A percentile compares a stretch with the other conserved stretches of the same genome.
Conservation (phyloP, 1,140 invertebrate genomes). For the Leptinotarsa lineolata region DNA sequence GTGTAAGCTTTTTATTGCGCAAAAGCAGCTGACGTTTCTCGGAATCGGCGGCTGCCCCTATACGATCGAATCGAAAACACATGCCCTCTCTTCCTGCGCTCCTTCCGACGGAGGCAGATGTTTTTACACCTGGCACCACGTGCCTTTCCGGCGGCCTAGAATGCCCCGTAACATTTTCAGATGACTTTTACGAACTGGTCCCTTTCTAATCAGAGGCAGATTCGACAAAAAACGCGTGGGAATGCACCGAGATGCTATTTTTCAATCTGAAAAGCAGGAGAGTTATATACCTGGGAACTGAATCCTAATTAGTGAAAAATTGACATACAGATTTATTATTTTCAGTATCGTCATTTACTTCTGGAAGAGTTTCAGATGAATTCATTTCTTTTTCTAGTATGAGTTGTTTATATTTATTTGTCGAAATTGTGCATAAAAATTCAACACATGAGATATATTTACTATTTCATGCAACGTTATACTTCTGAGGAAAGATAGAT, state of each 20-base stretch:
- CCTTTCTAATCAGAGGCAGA: neutral
- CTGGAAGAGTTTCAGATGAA: too few species aligned
- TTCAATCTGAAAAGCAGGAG: too few species aligned
- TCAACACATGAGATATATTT: too few species aligned
- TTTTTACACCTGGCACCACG: slow-evolving; percentile 15
- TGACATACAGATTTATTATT: too few species aligned
- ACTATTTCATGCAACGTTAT: too few species aligned
- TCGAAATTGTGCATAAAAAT: too few species aligned
- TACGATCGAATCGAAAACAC: slow-evolving; percentile 1
- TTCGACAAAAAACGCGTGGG: neutral
- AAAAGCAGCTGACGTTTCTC: slow-evolving; percentile 15
- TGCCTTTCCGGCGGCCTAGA: slow-evolving; percentile 2
- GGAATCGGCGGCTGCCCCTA: slow-evolving; percentile 6
- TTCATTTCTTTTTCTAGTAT: too few species aligned
- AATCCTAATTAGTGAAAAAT: too few species aligned
- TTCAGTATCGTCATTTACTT: too few species aligned
- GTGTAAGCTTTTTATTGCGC: neutral
- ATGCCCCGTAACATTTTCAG: neutral
- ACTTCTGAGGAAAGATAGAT: too few species aligned
- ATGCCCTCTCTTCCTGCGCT: slow-evolving; percentile 11
- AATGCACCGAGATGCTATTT: neutral
- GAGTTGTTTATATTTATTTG: too few species aligned
- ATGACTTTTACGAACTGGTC: slow-evolving; percentile 8
- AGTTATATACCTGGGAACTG: too few species aligned
- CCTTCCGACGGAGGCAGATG: slow-evolving; percentile 6